Conservation (phyloP, 2,113 vertebrate species). For the Anoplopoma fimbria region DNA sequence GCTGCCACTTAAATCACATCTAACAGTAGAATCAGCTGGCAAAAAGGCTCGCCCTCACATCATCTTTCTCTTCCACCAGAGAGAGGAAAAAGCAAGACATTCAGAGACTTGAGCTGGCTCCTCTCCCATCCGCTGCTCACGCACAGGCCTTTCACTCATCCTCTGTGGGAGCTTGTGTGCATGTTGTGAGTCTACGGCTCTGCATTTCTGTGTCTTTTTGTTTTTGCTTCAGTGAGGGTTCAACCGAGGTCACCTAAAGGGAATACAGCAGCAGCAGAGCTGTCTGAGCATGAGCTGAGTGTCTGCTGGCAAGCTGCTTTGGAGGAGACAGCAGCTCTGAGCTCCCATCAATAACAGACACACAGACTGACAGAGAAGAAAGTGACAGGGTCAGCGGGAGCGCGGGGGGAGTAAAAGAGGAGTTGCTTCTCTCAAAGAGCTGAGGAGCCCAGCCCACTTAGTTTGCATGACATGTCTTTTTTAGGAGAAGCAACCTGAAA, state of each 20-base stretch:
- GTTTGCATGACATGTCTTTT: conserved; percentile 59
- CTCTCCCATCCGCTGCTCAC: conserved; percentile 41
- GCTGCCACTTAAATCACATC: conserved; percentile 48
- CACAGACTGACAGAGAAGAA: conserved; percentile 56
- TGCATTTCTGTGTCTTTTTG: conserved; percentile 57
- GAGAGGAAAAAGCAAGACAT: conserved; percentile 40
- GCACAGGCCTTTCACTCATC: conserved; percentile 44
- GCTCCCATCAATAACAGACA: conserved; percentile 68
- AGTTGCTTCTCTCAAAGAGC: conserved; percentile 43
- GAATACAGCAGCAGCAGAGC: conserved; percentile 47
- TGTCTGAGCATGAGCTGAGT: conserved; percentile 58
- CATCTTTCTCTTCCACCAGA: conserved; percentile 33
- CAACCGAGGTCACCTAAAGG: conserved; percentile 61
- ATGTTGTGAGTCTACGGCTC: conserved; percentile 27
- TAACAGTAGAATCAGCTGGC: conserved; percentile 49
- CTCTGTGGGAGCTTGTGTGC: conserved; percentile 1
- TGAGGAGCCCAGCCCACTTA: conserved; percentile 38
- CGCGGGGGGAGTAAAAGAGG: conserved; percentile 30
- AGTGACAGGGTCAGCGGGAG: conserved; percentile 57
- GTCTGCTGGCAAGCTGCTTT: conserved; percentile 61
- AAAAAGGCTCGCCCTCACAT: conserved; percentile 39
- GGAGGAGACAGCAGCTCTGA: conserved; percentile 65
- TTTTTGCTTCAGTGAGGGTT: conserved; percentile 21
- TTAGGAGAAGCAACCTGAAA: conserved; percentile 27
- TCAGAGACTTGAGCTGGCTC: conserved; percentile 50